phyloP scores from a whole-genome alignment of 30 jellyfish, hydroid and myxozoan genomes.

The Haliclystus octoradiatus region DNA sequence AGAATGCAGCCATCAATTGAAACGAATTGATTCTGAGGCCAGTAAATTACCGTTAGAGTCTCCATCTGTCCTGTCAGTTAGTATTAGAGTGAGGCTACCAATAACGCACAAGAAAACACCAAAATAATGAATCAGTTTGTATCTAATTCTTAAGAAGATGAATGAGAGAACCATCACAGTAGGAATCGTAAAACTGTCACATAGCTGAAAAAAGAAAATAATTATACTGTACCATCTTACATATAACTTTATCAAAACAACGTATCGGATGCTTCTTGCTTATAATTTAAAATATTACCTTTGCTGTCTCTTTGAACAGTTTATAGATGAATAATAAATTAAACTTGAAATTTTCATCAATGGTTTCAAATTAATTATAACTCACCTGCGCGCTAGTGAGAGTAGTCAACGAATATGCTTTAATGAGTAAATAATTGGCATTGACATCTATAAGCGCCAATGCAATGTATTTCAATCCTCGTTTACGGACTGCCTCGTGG shows the following conservation, averaged over 20 bases:
- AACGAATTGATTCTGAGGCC: too few species aligned
- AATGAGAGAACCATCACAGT: constrained; percentile 78
- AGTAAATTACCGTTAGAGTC: constrained; percentile 61
- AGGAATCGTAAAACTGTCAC: constrained; percentile 94
- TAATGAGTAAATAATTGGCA: constrained; percentile 74
- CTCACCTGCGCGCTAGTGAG: constrained; percentile 95
- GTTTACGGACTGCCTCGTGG: constrained; percentile 16
- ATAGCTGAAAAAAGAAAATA: constrained; percentile 44
- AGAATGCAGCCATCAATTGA: too few species aligned
- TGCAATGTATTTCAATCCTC: constrained; percentile 79
- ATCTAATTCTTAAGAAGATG: constrained; percentile 67
- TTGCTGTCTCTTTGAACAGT: too few species aligned
- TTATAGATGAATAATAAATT: too few species aligned
- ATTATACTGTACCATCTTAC: too few species aligned
- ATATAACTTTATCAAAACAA: too few species aligned
- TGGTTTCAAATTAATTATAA: too few species aligned
- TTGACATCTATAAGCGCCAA: constrained; percentile 76
- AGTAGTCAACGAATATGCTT: constrained; percentile 90
- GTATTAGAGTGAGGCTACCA: constrained; percentile 66
- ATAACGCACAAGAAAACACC: constrained; percentile 74
- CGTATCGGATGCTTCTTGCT: too few species aligned
- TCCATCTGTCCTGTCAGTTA: constrained; percentile 45
- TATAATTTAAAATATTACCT: too few species aligned
- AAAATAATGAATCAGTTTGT: constrained; percentile 68
- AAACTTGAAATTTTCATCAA: too few species aligned